Percentiles rank a stretch among this genome's conserved stretches.
Evolutionary conservation across 2,113 vertebrate genomes (phyloP).

Genomic region (Neomonachus schauinslandi): DNA sequence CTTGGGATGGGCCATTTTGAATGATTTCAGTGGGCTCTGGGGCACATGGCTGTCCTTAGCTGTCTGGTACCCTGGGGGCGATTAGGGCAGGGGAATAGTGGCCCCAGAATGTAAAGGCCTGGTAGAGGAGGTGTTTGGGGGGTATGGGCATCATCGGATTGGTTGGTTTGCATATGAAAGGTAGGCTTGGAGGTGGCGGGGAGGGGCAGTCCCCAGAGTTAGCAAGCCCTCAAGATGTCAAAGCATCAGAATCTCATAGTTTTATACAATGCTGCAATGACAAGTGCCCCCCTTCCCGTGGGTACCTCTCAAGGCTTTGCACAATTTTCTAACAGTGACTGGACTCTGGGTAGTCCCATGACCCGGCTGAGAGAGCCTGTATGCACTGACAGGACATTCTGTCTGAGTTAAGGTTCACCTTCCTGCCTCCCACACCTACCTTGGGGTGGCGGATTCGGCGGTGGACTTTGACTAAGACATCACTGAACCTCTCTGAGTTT

Average conservation of each 20-base stretch:
- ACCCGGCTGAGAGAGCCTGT: neutral
- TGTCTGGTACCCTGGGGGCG: neutral
- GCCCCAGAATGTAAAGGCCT: neutral
- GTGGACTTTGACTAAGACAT: neutral
- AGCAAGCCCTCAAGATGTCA: neutral
- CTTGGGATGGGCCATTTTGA: neutral
- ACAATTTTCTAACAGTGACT: neutral
- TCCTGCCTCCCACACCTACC: too few relatives aligned
- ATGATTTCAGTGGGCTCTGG: neutral
- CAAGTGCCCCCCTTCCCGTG: neutral
- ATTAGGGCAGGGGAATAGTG: too few relatives aligned
- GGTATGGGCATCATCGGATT: neutral
- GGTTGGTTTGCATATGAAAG: neutral
- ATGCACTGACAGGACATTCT: neutral
- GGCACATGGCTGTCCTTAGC: accelerated
- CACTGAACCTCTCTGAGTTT: neutral
- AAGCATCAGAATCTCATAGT: neutral
- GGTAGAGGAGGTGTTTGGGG: neutral
- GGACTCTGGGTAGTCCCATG: neutral
- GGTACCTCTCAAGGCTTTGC: neutral
- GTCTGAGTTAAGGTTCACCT: neutral
- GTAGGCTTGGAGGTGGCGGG: neutral
- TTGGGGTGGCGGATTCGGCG: neutral
- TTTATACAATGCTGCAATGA: too few relatives aligned
- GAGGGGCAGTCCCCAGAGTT: neutral